Evolutionary conservation across 2,113 vertebrate species (phyloP).

Genomic region (Platysteira castanea): DNA sequence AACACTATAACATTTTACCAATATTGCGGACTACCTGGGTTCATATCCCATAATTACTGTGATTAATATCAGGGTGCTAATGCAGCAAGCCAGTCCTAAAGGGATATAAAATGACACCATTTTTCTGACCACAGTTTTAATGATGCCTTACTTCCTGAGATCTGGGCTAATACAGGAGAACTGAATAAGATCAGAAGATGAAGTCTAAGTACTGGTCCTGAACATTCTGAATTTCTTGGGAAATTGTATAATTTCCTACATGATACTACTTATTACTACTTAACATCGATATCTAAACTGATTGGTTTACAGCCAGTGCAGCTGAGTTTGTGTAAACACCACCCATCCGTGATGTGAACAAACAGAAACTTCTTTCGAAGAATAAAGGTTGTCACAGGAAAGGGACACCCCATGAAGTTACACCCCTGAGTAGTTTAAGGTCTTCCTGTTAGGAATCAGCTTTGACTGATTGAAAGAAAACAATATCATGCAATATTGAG

Average conservation of each 20-base stretch:
- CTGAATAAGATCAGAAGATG: background rate
- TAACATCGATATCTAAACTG: background rate
- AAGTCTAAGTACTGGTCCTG: background rate
- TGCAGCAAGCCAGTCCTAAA: background rate
- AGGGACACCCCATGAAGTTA: rapidly evolving
- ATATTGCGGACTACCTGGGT: background rate
- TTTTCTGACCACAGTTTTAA: background rate
- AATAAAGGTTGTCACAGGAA: background rate
- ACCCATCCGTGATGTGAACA: background rate
- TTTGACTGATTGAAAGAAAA: background rate
- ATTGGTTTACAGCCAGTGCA: background rate
- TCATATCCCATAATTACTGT: background rate
- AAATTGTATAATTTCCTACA: background rate
- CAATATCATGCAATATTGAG: background rate
- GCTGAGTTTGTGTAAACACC: background rate
- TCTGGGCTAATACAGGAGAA: background rate
- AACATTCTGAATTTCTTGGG: background rate
- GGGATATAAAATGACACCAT: background rate
- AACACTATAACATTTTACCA: background rate
- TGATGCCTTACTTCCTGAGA: background rate
- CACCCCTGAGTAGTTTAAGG: background rate
- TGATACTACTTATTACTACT: background rate
- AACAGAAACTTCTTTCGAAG: background rate
- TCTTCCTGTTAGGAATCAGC: background rate
- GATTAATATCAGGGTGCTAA: background rate